Base-by-base conservation (phyloP, 1,140 invertebrate genomes). In the Phocides pigmalion region DNA sequence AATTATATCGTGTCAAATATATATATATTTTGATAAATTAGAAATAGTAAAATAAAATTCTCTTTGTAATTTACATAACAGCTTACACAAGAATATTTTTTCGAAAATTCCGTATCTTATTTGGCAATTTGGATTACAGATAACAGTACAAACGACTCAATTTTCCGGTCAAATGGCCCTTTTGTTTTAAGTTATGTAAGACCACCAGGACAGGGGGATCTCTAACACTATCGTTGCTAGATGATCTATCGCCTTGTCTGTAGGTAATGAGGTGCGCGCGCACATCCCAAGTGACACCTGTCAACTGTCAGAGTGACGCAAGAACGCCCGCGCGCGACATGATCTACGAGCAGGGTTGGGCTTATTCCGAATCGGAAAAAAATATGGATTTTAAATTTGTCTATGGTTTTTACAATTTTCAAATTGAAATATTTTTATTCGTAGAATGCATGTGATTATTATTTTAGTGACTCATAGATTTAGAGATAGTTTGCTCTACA, bases 231-330 rank as follows among this genome's bases (percentile, higher is more conserved):
- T 88, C 86, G 79, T 74, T 63, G 75, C 76, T 76, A 72, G 76
- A 89, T 85, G 81, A 89, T 89, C 82, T 87, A 88, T 87, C 77
- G 75, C 59, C 64, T 49, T 75, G 80, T 78, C 72, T 66, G 64
- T 64, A 65, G 63, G 77, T 81, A 82, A 80, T 79, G 84, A 85
- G 78, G 70, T 79, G 79, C 75, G 84, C 74, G 74, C 79, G 80
- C 76, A 73, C 79, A 79, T 76, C 75, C 64, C 71, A 68, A 72
- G 76, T 90, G 87, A 90, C 87, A 90, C 85, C 82, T 90, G 87
- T 90, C 87, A 90, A 71, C 76, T 87, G 84, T 84, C 81, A 81
- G 28, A 64, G 56, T 82, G 82, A 87, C 79, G 75, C 59, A 64
- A 69, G 80, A 84, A 81, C 87, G 84, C 83, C 82, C 81, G 84